Percentiles rank a stretch among this genome's conserved stretches.
These are phyloP conservation scores for Sphaerophoria taeniata DNA, from an alignment of 2,888 invertebrate species.

Conservation along the genomic window DNA sequence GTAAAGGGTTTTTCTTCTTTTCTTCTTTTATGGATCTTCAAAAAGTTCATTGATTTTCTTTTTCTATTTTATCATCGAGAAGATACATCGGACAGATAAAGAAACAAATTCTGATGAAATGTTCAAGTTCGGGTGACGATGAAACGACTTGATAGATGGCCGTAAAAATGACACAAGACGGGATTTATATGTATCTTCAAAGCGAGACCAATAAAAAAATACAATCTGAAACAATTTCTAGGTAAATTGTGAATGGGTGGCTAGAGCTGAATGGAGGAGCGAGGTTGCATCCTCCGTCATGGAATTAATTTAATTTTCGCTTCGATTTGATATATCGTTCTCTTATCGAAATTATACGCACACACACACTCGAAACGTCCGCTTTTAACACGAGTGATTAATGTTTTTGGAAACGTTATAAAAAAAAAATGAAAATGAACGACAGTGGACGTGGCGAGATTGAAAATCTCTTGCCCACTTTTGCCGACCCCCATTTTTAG, in stretches of 20 bases:
- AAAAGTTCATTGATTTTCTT: slow-evolving; percentile 57
- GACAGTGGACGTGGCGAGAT: neutral
- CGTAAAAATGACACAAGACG: slow-evolving; percentile 62
- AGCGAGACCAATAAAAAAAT: neutral
- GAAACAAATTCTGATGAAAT: slow-evolving; percentile 58
- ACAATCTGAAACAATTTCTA: no score
- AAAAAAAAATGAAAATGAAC: neutral
- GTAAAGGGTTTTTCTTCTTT: slow-evolving; percentile 20
- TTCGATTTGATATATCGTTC: slow-evolving; percentile 59
- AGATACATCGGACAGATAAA: slow-evolving; percentile 43
- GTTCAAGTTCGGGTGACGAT: slow-evolving; percentile 57
- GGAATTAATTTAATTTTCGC: slow-evolving; percentile 66
- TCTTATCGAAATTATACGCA: slow-evolving; percentile 30
- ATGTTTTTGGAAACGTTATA: slow-evolving; percentile 31
- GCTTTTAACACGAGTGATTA: slow-evolving; percentile 64
- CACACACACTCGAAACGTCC: slow-evolving; percentile 28
- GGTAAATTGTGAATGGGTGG: neutral
- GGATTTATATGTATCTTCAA: slow-evolving; percentile 4
- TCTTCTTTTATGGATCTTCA: neutral
- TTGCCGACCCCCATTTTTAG: slow-evolving; percentile 3
- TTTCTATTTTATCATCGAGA: slow-evolving; percentile 2
- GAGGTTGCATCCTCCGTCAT: neutral
- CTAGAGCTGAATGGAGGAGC: neutral
- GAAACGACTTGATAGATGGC: slow-evolving; percentile 64
- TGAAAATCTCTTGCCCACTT: slow-evolving; percentile 18